Evolutionary conservation across 1,140 invertebrate genomes (phyloP).

Genomic region (Hycleus cichorii): DNA sequence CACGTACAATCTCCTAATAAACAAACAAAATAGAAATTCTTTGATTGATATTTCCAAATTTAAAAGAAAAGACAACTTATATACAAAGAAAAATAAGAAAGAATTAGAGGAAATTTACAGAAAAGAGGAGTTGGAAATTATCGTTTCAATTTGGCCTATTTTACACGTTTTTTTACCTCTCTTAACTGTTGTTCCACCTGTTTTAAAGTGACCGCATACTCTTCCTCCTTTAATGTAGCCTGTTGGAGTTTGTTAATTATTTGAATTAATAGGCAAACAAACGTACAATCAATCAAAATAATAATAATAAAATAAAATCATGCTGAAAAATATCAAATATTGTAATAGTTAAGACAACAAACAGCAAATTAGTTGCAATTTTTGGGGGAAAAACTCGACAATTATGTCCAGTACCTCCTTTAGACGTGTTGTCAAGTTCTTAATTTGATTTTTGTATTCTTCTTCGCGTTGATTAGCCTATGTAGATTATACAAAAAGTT

Average conservation of each 20-base stretch:
- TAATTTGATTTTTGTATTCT: slow-evolving; percentile 99
- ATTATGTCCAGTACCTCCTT: slow-evolving; percentile 78
- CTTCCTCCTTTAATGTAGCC: slow-evolving; percentile 95
- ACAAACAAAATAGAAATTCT: background rate
- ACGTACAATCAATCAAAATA: slow-evolving; percentile 33
- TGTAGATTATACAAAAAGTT: background rate
- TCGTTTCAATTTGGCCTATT: background rate
- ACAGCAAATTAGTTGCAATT: background rate
- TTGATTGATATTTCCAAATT: background rate
- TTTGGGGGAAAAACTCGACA: slow-evolving; percentile 5
- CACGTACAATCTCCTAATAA: background rate
- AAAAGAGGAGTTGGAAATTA: background rate
- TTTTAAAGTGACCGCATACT: slow-evolving; percentile 89
- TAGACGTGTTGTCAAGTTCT: slow-evolving; percentile 96
- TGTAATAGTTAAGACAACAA: slow-evolving; percentile 11
- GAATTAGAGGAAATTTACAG: background rate
- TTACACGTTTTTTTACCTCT: slow-evolving; percentile 63
- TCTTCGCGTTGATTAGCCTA: slow-evolving; percentile 99
- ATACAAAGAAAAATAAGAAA: slow-evolving; percentile 7
- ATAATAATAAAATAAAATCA: slow-evolving; percentile 6
- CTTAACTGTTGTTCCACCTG: slow-evolving; percentile 84
- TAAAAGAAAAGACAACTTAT: background rate
- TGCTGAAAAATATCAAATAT: slow-evolving; percentile 4
- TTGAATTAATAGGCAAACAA: slow-evolving; percentile 27
- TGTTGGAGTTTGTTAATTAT: slow-evolving; percentile 41